A percentile compares a stretch with the other conserved stretches of the same genome.
These are phyloP conservation scores for Salminus brasiliensis DNA, from an alignment of 2,113 vertebrate genomes.

Conservation along the genomic window DNA sequence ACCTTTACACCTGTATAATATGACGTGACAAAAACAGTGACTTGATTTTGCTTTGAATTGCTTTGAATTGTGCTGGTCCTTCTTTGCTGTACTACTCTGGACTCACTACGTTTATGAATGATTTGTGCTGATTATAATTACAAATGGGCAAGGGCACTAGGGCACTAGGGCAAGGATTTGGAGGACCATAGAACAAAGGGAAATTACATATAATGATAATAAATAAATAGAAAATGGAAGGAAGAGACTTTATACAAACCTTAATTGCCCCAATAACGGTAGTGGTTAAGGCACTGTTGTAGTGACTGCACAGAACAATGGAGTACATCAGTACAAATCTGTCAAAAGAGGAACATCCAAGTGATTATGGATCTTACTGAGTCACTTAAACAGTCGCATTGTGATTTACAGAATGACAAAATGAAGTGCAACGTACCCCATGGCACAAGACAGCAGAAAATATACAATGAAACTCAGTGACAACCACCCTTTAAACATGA, in stretches of 20 bases:
- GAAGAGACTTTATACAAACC: constrained; percentile 64
- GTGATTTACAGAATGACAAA: neutral
- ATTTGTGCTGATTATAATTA: too few relatives aligned
- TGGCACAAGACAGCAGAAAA: constrained; percentile 88
- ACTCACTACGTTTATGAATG: too few relatives aligned
- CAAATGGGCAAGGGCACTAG: too few relatives aligned
- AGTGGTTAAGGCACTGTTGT: constrained; percentile 90
- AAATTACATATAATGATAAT: too few relatives aligned
- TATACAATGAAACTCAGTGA: constrained; percentile 80
- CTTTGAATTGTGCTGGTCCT: too few relatives aligned
- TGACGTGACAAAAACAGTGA: too few relatives aligned
- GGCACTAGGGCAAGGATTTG: too few relatives aligned
- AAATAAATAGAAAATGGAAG: neutral
- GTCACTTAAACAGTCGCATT: neutral
- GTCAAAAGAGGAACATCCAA: constrained; percentile 17
- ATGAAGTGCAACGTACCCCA: constrained; percentile 82
- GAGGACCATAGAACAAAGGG: too few relatives aligned
- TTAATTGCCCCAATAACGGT: constrained; percentile 90
- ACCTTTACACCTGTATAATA: too few relatives aligned
- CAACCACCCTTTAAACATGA: constrained; percentile 83
- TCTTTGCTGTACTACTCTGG: too few relatives aligned
- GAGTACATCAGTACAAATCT: constrained; percentile 93
- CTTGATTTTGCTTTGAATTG: too few relatives aligned
- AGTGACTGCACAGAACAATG: constrained; percentile 88
- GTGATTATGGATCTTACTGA: neutral